Evolutionary conservation across 2,888 invertebrate species (phyloP).

Genomic region (Nebria brevicollis): DNA sequence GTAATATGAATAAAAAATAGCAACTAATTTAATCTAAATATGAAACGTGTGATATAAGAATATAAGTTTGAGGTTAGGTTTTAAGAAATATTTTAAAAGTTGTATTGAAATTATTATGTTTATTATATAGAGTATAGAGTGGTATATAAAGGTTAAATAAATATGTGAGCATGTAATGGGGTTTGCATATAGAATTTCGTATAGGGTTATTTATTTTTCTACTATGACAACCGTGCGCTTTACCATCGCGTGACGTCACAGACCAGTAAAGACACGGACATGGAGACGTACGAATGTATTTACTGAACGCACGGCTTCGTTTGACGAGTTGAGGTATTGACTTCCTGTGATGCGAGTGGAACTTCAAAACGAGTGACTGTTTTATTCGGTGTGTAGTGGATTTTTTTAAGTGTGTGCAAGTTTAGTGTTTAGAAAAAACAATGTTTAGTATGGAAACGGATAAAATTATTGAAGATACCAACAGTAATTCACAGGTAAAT

Average conservation of each 20-base stretch:
- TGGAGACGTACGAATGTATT: slow-evolving; percentile 21
- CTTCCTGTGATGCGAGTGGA: slow-evolving; percentile 46
- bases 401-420: slow-evolving; percentile 49
- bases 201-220: slow-evolving; percentile 25
- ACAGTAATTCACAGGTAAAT: slow-evolving; percentile 74
- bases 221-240: slow-evolving; percentile 22
- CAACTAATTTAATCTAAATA: not conserved
- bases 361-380: slow-evolving; percentile 37
- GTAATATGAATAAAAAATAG: not conserved
- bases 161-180: not conserved
- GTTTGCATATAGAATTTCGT: slow-evolving; percentile 19
- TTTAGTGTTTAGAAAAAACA: slow-evolving; percentile 59
- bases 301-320: slow-evolving; percentile 40
- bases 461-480: slow-evolving; percentile 85
- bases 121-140: not conserved
- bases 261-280: not conserved
- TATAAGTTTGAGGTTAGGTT: not conserved
- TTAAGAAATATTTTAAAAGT: not conserved
- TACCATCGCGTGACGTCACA: slow-evolving; percentile 27
- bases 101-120: not conserved
- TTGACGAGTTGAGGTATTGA: slow-evolving; percentile 43
- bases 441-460: slow-evolving; percentile 93
- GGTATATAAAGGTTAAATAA: not conserved
- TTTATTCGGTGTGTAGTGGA: slow-evolving; percentile 46
- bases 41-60: not conserved